Conservation (phyloP, 1,140 invertebrate species). For the Eriosoma lanigerum region DNA sequence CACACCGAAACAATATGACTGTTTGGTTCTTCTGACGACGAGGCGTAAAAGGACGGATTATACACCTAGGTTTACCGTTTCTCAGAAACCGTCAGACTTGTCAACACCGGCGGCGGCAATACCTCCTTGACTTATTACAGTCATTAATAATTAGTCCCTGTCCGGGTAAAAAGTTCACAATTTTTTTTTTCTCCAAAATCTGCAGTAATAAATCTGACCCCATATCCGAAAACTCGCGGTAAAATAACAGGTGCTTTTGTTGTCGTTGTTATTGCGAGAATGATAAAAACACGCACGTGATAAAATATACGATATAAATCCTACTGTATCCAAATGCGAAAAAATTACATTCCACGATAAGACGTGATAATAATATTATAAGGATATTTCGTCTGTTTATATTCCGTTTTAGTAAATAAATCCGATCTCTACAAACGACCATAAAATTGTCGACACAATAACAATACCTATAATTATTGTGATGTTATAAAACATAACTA, state of each 20-base stretch:
- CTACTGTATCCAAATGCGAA: no score
- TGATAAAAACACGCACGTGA: not conserved
- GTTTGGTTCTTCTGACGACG: not conserved
- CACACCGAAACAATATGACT: no score
- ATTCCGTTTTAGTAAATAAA: no score
- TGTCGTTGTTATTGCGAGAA: not conserved
- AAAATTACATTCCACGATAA: not conserved
- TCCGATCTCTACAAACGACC: no score
- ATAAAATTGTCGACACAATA: no score
- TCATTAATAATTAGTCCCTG: conserved; percentile 17
- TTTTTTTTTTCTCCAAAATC: not conserved
- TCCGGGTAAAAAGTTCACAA: not conserved
- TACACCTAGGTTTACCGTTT: not conserved
- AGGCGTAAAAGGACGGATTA: not conserved
- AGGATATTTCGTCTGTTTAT: no score
- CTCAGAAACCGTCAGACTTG: conserved; percentile 20
- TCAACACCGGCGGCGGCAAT: conserved; percentile 12
- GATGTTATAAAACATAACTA: no score
- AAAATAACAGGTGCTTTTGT: not conserved
- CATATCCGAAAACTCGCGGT: not conserved
- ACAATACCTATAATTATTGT: no score
- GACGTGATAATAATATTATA: no score
- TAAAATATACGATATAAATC: not conserved
- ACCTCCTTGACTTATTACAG: conserved; percentile 10
- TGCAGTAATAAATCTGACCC: not conserved